Percentiles rank a stretch among this genome's conserved stretches.
Conservation (phyloP, 2,113 vertebrate genomes). For the Pyrgilauda ruficollis region DNA sequence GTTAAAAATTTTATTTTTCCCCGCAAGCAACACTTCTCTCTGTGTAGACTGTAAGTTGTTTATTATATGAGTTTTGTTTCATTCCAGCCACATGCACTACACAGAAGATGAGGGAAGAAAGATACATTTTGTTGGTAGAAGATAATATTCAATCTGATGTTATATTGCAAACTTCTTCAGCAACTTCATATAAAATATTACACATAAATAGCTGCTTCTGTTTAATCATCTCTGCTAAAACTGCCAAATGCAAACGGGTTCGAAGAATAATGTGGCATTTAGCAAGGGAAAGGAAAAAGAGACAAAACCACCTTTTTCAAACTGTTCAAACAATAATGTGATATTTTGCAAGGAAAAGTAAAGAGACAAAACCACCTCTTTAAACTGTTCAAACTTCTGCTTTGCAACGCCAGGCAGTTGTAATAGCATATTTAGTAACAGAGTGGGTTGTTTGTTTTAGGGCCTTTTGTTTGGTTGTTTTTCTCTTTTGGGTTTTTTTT, state of each 20-base stretch:
- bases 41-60: neutral
- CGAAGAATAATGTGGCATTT: neutral
- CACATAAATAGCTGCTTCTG: neutral
- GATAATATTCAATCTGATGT: neutral
- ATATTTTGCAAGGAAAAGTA: neutral
- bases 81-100: neutral
- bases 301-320: neutral
- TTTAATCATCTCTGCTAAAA: neutral
- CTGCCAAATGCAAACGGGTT: neutral
- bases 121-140: neutral
- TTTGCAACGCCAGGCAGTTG: neutral
- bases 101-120: neutral
- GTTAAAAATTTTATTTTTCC: neutral
- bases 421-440: neutral
- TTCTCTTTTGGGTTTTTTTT: neutral
- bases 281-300: neutral
- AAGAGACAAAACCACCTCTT: neutral
- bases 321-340: neutral
- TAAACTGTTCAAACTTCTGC: neutral
- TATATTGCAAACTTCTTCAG: neutral
- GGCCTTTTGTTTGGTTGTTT: neutral
- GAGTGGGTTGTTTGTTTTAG: neutral
- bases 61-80: neutral
- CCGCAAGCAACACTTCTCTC: neutral
- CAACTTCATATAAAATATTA: neutral